These are phyloP conservation scores for Tanypteryx hageni DNA, from an alignment of 2,888 invertebrate species.

Conservation along the genomic window DNA sequence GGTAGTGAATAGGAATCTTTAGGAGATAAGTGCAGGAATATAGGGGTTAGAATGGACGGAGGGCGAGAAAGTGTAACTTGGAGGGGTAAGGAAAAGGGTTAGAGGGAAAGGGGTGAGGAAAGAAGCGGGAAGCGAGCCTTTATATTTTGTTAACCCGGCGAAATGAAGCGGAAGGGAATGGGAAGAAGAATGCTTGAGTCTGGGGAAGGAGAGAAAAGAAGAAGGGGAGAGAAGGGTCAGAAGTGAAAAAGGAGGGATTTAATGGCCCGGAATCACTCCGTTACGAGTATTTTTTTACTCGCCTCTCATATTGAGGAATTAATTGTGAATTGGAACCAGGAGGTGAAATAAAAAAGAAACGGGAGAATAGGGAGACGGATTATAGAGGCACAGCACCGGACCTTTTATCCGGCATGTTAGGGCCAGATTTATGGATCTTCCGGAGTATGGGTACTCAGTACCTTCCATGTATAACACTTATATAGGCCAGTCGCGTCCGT, in stretches of 20 bases:
- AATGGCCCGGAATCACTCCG: conserved; percentile 9
- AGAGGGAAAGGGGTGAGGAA: background rate
- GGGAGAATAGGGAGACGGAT: background rate
- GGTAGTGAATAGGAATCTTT: no score
- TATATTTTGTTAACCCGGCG: conserved; percentile 18
- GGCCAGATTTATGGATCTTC: no score
- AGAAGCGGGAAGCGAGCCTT: background rate
- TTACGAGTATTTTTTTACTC: conserved; percentile 8
- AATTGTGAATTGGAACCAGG: background rate
- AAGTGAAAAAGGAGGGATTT: background rate
- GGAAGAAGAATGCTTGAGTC: no score
- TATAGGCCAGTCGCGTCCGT: no score
- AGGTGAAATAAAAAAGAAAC: background rate
- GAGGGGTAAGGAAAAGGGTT: background rate
- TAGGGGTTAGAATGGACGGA: background rate
- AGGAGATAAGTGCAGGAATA: no score
- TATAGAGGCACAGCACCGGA: no score
- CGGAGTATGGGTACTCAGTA: no score
- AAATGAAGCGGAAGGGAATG: background rate
- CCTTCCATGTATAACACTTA: no score
- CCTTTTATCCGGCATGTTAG: no score
- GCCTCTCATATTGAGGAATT: conserved; percentile 2
- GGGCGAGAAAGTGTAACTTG: background rate
- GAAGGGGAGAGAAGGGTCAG: background rate
- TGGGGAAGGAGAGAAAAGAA: background rate